Evolutionary conservation across 92 coral and sea anemone species (phyloP), one percentile per base, ranked within the genome.

Genomic region (Epizoanthus rinbou): DNA sequence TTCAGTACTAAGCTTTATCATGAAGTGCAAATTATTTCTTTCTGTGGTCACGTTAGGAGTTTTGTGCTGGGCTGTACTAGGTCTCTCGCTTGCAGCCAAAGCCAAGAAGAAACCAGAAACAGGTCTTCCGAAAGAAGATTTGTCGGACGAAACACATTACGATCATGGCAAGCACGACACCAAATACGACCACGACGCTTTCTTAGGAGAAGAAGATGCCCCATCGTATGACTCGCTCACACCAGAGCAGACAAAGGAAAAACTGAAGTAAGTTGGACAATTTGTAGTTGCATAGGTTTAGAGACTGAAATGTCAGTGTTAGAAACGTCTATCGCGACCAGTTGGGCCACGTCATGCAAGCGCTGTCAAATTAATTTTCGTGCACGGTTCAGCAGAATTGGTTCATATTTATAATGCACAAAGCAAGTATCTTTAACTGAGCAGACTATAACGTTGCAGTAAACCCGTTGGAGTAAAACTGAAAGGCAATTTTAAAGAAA

Each of bases 111-210:
- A 10, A 1, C 82, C 69, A 1, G 82, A 76, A 2, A 19, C 82
- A 10, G 43, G 43, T 3, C 16, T 76, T 19, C 24, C 50, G 15
- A 52, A 73, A 8, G 88, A 90, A 11, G 74, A 88, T 5, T 75
- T 91, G 5, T 81, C 93, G 17, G 69, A 81, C 8, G 24, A 28
- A 14, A 75, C 91, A 11, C 94, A 93, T 63, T 87, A 65, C 35
- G 90, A 84, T 54, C 81, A 79, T 13, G 91, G 85, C 31, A 47
- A 25, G 6, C 98, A 91, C 17, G 85, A 85, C n/a, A 3, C 69
- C 0, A 76, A 88, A 41, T 91, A 81, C 79, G 95, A 93, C 66
- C 95, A 91, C 19, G 93, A 91, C 11, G 98, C 98, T 23, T 93
- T 93, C 60, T 88, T 93, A 0, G 98, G 98, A 21, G 85, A 89